Conservation (phyloP, 2,797 vertebrate species). For the Oreochromis grahami region DNA sequence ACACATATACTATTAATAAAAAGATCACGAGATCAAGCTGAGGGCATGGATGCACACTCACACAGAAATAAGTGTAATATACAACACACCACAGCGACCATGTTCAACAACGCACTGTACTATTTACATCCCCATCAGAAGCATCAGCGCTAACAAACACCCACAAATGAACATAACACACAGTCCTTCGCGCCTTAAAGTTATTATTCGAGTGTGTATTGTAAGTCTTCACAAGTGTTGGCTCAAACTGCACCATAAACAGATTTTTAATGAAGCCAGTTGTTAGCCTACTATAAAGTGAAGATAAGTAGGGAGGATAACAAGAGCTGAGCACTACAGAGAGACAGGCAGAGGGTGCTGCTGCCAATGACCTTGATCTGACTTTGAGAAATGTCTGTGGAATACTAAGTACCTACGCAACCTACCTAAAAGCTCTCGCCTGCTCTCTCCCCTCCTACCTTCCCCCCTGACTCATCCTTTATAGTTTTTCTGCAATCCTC, state of each 20-base stretch:
- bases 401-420: slow-evolving; percentile 64
- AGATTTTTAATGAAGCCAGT: slow-evolving; percentile 44
- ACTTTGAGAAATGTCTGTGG: slow-evolving; percentile 69
- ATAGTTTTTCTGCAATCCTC: slow-evolving; percentile 29
- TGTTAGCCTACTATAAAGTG: slow-evolving; percentile 8
- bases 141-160: background rate
- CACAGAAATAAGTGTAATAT: background rate
- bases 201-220: background rate
- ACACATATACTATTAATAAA: background rate
- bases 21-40: background rate
- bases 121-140: background rate
- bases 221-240: background rate
- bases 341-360: slow-evolving; percentile 38
- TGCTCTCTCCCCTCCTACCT: slow-evolving; percentile 16
- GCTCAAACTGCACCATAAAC: slow-evolving; percentile 31
- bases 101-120: background rate
- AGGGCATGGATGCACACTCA: background rate
- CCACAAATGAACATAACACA: background rate
- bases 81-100: background rate
- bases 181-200: background rate
- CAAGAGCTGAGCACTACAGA: slow-evolving; percentile 18
- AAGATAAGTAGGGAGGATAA: slow-evolving; percentile 35
- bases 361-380: slow-evolving; percentile 69
- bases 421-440: slow-evolving; percentile 51
- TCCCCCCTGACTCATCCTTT: slow-evolving; percentile 54